Evolutionary conservation across 2,888 invertebrate genomes (phyloP).

Genomic region (Strigamia maritima): DNA sequence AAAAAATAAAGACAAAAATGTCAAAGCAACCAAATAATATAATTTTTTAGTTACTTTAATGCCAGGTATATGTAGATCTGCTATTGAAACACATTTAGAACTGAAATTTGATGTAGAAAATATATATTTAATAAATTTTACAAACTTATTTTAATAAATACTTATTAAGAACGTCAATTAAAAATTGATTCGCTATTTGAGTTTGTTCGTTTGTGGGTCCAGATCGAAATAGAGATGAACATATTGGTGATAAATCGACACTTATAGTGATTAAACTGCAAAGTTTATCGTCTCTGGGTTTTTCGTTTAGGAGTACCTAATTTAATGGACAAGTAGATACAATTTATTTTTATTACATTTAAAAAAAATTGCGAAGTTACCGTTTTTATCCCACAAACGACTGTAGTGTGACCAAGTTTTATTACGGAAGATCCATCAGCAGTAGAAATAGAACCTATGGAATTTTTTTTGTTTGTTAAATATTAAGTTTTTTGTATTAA

Average conservation of each 20-base stretch:
- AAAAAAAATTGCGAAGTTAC: constrained; percentile 56
- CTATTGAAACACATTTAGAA: not conserved
- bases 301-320: not conserved
- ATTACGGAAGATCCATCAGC: constrained; percentile 42
- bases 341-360: no score
- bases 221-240: not conserved
- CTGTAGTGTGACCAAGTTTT: constrained; percentile 71
- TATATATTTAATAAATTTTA: not conserved
- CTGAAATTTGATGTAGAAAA: not conserved
- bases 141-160: not conserved
- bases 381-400: constrained; percentile 80
- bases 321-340: no score
- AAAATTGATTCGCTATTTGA: not conserved
- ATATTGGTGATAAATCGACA: not conserved
- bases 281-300: not conserved
- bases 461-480: not conserved
- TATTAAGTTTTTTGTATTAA: not conserved
- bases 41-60: not conserved
- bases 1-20: not conserved
- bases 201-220: not conserved
- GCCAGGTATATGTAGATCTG: not conserved
- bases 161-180: not conserved
- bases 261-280: not conserved
- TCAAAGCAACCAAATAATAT: not conserved
- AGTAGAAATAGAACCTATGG: constrained; percentile 39